phyloP scores from a whole-genome alignment of 1,140 invertebrate species.

The Elymnias hypermnestra region DNA sequence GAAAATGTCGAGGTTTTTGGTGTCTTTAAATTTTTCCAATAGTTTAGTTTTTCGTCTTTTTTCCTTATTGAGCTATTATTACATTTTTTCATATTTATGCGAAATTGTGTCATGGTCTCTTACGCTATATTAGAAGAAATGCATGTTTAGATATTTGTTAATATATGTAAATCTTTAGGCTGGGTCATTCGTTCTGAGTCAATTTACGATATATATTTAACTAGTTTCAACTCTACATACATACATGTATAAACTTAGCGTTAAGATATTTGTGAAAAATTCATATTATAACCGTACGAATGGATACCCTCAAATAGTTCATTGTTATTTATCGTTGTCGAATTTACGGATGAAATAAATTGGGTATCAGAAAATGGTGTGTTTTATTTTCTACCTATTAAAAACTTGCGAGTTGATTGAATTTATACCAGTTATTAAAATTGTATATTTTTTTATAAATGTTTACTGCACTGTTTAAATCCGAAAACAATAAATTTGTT shows the following conservation, averaged over 20 bases:
- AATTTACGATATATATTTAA: constrained; percentile 35
- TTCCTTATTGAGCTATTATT: too few relatives aligned
- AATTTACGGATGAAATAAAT: constrained; percentile 46
- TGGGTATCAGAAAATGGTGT: constrained; percentile 32
- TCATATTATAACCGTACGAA: constrained; percentile 20
- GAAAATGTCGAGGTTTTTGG: too few relatives aligned
- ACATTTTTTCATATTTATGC: background rate
- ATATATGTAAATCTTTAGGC: constrained; percentile 35
- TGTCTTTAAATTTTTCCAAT: too few relatives aligned
- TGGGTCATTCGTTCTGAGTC: constrained; percentile 43
- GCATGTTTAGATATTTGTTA: constrained; percentile 17
- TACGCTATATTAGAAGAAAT: constrained; percentile 25
- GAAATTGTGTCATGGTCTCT: background rate
- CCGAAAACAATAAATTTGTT: too few relatives aligned
- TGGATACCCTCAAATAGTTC: constrained; percentile 50
- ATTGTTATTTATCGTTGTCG: constrained; percentile 48
- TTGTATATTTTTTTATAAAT: too few relatives aligned
- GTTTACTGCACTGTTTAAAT: too few relatives aligned
- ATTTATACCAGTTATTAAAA: too few relatives aligned
- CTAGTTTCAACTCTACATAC: constrained; percentile 55
- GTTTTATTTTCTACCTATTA: constrained; percentile 23
- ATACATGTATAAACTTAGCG: constrained; percentile 28
- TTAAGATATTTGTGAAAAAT: constrained; percentile 13
- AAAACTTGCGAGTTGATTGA: background rate
- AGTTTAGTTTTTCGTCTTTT: too few relatives aligned